Evolutionary conservation across 2,113 vertebrate species (phyloP).

Genomic region (Oophaga pumilio): DNA sequence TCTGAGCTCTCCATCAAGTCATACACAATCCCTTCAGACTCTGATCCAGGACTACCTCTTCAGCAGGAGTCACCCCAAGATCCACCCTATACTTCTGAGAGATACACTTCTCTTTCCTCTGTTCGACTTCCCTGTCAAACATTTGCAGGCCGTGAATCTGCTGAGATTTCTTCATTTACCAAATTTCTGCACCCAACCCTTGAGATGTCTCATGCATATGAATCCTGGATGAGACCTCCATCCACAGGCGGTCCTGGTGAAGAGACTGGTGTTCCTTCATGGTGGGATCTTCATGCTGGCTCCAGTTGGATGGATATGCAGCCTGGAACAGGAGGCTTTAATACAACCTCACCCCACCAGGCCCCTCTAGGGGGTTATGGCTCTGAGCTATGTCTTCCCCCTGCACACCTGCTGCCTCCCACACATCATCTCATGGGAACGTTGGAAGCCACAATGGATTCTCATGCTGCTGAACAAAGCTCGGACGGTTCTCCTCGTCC

Average conservation of each 20-base stretch:
- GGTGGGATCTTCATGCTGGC: constrained; percentile 93
- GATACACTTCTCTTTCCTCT: constrained; percentile 40
- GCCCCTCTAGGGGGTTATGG: constrained; percentile 80
- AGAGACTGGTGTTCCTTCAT: constrained; percentile 81
- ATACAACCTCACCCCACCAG: constrained; percentile 78
- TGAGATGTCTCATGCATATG: constrained; percentile 92
- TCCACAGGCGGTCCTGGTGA: constrained; percentile 77
- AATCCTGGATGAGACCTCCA: constrained; percentile 89
- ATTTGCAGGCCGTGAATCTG: constrained; percentile 69
- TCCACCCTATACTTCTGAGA: constrained; percentile 27
- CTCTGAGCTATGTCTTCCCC: constrained; percentile 81
- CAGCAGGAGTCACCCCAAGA: constrained; percentile 2
- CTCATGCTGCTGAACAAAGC: constrained; percentile 76
- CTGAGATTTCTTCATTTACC: constrained; percentile 68
- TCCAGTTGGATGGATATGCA: constrained; percentile 91
- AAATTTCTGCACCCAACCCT: constrained; percentile 72
- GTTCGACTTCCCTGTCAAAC: constrained; percentile 38
- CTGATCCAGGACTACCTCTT: constrained; percentile 55
- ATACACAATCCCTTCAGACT: constrained; percentile 62
- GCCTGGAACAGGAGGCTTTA: constrained; percentile 73
- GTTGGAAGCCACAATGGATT: constrained; percentile 71
- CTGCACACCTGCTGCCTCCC: constrained; percentile 74
- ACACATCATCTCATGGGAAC: constrained; percentile 80
- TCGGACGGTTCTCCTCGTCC: constrained; percentile 76
- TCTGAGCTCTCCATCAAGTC: constrained; percentile 57